These are phyloP conservation scores for Calosoma granatense DNA, from an alignment of 1,140 invertebrate genomes.

Conservation along the genomic window DNA sequence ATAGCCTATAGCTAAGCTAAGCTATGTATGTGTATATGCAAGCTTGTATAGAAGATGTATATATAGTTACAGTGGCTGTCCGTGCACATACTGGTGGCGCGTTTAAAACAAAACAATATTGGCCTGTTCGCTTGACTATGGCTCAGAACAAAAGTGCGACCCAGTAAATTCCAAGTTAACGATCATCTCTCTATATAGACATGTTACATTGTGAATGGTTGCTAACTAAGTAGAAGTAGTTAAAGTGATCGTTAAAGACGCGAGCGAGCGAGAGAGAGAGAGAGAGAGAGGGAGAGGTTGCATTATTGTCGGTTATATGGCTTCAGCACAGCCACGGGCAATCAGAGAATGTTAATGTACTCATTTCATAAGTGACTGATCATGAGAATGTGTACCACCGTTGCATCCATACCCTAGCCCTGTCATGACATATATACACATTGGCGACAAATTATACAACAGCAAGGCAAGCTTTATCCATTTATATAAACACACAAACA, in stretches of 20 bases:
- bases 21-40: neutral
- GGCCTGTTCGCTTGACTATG: neutral
- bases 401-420: no score
- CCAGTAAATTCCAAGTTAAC: conserved; percentile 21
- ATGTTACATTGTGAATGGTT: conserved; percentile 18
- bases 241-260: conserved; percentile 21
- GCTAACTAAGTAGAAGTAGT: conserved; percentile 23
- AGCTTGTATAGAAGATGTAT: no score
- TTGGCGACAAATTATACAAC: no score
- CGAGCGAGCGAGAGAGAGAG: conserved; percentile 18
- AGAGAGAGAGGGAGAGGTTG: no score
- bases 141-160: conserved; percentile 17
- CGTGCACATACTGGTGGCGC: no score
- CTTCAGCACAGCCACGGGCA: conserved; percentile 20
- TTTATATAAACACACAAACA: conserved; percentile 13
- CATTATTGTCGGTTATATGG: conserved; percentile 12
- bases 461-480: no score
- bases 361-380: conserved; percentile 13
- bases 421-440: no score
- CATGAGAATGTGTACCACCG: conserved; percentile 11
- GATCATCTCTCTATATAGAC: conserved; percentile 21
- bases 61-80: no score
- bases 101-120: neutral
- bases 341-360: conserved; percentile 18
- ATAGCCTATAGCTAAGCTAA: neutral